Conservation (phyloP, 2,797 vertebrate species). For the Pyrrhura leucotis region DNA sequence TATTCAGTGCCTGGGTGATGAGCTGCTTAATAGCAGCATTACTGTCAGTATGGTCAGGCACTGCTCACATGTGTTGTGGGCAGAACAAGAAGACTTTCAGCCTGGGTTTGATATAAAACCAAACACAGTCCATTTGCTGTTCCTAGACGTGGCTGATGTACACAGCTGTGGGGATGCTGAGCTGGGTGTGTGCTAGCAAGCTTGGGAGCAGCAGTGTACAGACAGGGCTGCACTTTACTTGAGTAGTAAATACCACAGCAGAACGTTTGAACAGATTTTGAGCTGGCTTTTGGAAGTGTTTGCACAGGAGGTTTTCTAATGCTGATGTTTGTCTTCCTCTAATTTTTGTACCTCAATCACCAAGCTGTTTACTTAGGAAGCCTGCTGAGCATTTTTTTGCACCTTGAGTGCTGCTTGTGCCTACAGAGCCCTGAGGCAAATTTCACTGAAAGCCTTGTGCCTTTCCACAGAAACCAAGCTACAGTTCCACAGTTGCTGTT, state of each 20-base stretch:
- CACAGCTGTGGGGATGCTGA: fast-evolving
- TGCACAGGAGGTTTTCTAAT: not conserved
- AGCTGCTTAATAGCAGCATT: fast-evolving
- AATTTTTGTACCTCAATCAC: not conserved
- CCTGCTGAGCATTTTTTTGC: not conserved
- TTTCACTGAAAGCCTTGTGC: not conserved
- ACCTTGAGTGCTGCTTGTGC: not conserved
- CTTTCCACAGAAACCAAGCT: not conserved
- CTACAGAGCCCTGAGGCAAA: not conserved
- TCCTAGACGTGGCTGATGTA: fast-evolving
- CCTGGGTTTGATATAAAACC: not conserved
- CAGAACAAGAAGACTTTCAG: not conserved
- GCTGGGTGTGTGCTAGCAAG: not conserved
- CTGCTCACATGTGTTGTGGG: not conserved
- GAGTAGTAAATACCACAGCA: not conserved
- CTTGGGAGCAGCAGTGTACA: not conserved
- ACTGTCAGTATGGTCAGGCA: fast-evolving
- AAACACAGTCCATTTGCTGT: fast-evolving
- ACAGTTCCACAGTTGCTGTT: not conserved
- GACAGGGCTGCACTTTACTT: not conserved
- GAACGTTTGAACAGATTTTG: not conserved
- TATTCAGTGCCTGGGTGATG: not conserved
- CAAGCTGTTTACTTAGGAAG: not conserved
- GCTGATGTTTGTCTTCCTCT: not conserved
- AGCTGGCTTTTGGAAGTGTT: not conserved